These are phyloP conservation scores for Myrmecophaga tridactyla DNA, from an alignment of 2,113 vertebrate genomes.

Conservation along the genomic window DNA sequence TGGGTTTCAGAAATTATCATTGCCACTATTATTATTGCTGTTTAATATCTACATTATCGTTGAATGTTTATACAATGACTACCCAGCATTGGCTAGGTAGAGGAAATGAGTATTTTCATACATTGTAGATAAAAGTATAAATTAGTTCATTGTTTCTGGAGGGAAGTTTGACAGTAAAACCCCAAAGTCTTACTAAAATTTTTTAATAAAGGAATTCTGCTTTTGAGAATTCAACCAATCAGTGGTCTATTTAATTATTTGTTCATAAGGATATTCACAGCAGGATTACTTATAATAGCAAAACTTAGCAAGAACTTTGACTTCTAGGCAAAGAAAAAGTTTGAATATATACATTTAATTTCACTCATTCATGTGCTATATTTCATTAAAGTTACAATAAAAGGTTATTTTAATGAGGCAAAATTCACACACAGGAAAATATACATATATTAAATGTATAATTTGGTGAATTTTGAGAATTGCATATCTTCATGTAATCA, in stretches of 20 bases:
- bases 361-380: background rate
- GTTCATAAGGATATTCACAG: background rate
- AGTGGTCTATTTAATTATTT: background rate
- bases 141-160: background rate
- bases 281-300: background rate
- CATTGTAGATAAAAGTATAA: no score
- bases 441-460: background rate
- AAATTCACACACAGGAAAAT: background rate
- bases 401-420: background rate
- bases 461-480: background rate
- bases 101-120: background rate
- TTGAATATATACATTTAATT: background rate
- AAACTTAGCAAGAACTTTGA: background rate
- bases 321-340: background rate
- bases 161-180: background rate
- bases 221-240: background rate
- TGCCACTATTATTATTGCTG: background rate
- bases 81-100: background rate
- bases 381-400: background rate
- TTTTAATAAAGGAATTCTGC: background rate
- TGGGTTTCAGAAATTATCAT: background rate
- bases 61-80: slow-evolving; percentile 1
- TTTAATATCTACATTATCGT: background rate
- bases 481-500: background rate
- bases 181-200: background rate